Evolutionary conservation across 2,797 vertebrate species (phyloP), one percentile per base, ranked within the genome.

Genomic region (Peromyscus eremicus): DNA sequence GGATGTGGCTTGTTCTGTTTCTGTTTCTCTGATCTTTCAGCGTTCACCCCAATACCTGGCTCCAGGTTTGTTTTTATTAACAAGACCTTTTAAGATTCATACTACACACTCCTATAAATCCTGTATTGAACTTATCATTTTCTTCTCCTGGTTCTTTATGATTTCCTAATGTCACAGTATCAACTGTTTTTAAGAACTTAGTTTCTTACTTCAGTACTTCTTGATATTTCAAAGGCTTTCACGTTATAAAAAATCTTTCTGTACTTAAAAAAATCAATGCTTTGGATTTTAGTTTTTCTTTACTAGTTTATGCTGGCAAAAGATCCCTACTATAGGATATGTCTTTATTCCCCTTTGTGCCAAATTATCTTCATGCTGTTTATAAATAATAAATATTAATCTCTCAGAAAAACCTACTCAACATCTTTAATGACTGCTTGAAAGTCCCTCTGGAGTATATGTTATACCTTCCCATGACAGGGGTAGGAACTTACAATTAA

Each of bases 121-220:
- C 37, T 64, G 9, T 83, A 81, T 68, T 93, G 70, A 92, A 55
- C 43, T 93, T 92, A 68, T 80, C 71, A 40, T 92, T 87, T 90
- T 83, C 60, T 93, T 79, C 16, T 43, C 66, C 34, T 80, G 13
- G 25, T 71, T 90, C 2, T 2, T 57, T 94, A 64, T 43, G 37
- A 7, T 90, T 73, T 62, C 37, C 91, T 87, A 83, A 81, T 90
- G 37, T 90, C 76, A 95, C 34, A 73, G 19, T 77, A 90, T 85
- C 49, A 91, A 49, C 88, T 82, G 21, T 52, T 94, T 97, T 93
- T 70, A 92, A 90, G 29, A 95, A 25, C 17, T 87, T 40, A 29
- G 0, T 89, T 16, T 84, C 25, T 91, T 49, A 73, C 86, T 79
- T 83, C 62, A 80, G 23, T 92, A 40, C 76, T 57, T 92, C 60